Percentiles rank a stretch among this genome's conserved stretches.
Evolutionary conservation across 2,113 vertebrate species (phyloP).

Genomic region (Phoxinus phoxinus): DNA sequence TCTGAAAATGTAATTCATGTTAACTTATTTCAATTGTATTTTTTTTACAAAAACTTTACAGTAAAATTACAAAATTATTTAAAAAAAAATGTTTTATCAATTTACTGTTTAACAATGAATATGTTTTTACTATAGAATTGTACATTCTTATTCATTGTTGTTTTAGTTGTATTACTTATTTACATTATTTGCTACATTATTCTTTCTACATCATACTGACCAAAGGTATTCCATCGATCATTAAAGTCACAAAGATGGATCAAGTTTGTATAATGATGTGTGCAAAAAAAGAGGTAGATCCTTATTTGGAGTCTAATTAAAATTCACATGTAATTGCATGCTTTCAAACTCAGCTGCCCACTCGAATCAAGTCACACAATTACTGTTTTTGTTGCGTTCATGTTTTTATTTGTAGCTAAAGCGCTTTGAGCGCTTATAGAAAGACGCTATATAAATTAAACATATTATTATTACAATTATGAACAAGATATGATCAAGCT

Average conservation of each 20-base stretch:
- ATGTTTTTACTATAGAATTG: neutral
- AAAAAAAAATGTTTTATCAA: too few relatives aligned
- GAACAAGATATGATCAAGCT: conserved; percentile 10
- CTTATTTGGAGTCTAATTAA: conserved; percentile 30
- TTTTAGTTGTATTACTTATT: neutral
- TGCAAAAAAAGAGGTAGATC: neutral
- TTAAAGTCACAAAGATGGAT: neutral
- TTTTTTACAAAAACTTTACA: too few relatives aligned
- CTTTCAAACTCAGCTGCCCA: conserved; percentile 52
- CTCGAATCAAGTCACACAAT: conserved; percentile 36
- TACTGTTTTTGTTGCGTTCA: too few relatives aligned
- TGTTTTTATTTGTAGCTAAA: too few relatives aligned
- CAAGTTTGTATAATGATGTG: neutral
- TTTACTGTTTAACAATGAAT: neutral
- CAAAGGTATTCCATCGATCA: neutral
- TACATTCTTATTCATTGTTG: neutral
- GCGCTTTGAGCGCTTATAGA: too few relatives aligned
- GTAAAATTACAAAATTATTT: too few relatives aligned
- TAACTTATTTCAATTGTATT: neutral
- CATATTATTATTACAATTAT: neutral
- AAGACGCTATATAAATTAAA: too few relatives aligned
- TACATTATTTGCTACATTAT: neutral
- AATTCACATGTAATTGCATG: conserved; percentile 59
- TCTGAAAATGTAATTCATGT: neutral
- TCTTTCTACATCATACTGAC: neutral